Evolutionary conservation across 1,140 invertebrate species (phyloP), one percentile per base, ranked within the genome.

Genomic region (Rhagoletis pomonella): DNA sequence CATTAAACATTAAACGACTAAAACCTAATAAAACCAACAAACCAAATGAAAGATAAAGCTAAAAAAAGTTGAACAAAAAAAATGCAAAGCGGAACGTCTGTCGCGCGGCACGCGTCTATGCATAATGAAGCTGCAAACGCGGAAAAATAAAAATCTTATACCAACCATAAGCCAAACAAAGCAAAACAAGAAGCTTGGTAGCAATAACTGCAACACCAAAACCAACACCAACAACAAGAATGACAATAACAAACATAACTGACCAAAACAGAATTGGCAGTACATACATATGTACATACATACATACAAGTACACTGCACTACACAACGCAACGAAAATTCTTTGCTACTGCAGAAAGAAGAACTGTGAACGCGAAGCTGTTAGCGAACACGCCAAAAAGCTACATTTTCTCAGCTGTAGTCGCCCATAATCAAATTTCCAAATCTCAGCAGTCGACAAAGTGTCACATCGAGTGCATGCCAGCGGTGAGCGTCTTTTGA

Each of bases 21-120:
- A n/a, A 81, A 81, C 5, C 73, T 10, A 62, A 81, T 12, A 7
- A 55, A 77, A 50, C 47, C 9, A n/a, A 39, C 7, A 77, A 67
- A 50, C 42, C 9, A 17, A 19, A 50, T 77, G 47, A n/a, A 55
- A 29, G 29, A 29, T 29, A 29, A 29, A 29, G 29, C 29, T 29
- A 29, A 29, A 29, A 29, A 29, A 29, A 29, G 29, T 29, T 29
- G 0, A 29, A 29, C 29, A 29, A 29, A 29, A 29, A 29, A 81
- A 50, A 81, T 17, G 50, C 19, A 81, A 81, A 81, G 73, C 73
- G 73, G 50, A 90, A 91, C 91, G 90, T 91, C 90, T 91, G 90
- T 90, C 89, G 90, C 90, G 89, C 89, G 90, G 90, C 90, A 90
- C 90, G 91, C 90, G 90, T 90, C 91, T 91, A 91, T 90, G 90